Base-by-base conservation (phyloP, 1,140 invertebrate species). In the Bacillus rossius region DNA sequence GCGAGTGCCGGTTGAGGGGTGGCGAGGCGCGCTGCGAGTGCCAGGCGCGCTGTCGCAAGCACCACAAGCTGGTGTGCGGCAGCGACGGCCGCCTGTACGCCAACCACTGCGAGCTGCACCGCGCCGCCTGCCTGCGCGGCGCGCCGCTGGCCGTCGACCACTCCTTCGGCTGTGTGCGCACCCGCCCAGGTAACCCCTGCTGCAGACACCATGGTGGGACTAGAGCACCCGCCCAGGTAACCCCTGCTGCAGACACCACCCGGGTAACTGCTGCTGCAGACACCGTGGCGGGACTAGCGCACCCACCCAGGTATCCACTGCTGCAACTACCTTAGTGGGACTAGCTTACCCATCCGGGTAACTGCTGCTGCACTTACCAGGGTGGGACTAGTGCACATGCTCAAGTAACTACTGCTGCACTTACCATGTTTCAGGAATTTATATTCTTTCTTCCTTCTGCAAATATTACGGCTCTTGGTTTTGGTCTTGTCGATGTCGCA, bases 51-150 rank as follows among this genome's bases (percentile, higher is more conserved):
- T 86, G 84, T 62, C 61, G 64, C 14, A 68, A 72, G 41, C 77
- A 78, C 58, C 60, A 66, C 40, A 71, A 73, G 49, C 69, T 75
- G 10, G 85, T 89, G 40, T 90, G 87, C 70, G 87, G 85, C n/a
- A 83, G 84, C 8, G 85, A 90, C 70, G 86, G 86, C 2, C 77
- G 79, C 49, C 75, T 87, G 38, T 91, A 90, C 69, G 77, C 81
- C 13, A 89, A 86, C 70, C 87, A 89, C 69, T 91, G 88, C 70
- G 85, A 89, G 64, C 75, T 91, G 38, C 87, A 89, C 67, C 74
- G 84, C 41, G 77, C 81, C 1, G 84, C 87, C 14, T 91, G 88
- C 69, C 69, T 84, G 8, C 73, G 75, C n/a, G 75, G 76, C 1
- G 72, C 71, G 14, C 73, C 78, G 45, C 81, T 89, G 42, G 77